phyloP scores from a whole-genome alignment of 2,113 vertebrate species.

The Chaetodon trifascialis region DNA sequence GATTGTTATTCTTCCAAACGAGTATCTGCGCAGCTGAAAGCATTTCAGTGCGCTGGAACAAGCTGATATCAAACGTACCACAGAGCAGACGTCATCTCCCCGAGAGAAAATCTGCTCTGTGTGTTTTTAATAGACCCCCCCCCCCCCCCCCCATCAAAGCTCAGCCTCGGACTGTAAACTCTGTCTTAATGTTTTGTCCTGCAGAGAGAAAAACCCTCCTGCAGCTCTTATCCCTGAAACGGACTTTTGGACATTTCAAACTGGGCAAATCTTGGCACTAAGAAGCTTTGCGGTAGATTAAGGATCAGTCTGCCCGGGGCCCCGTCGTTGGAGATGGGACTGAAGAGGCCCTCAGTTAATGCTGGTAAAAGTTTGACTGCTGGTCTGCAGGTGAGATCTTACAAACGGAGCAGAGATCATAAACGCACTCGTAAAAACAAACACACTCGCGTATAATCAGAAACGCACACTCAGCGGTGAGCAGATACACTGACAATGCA shows the following conservation, averaged over 20 bases:
- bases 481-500: background rate
- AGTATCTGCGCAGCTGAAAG: background rate
- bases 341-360: background rate
- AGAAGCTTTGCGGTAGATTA: constrained; percentile 40
- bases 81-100: background rate
- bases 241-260: constrained; percentile 30
- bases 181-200: background rate
- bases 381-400: background rate
- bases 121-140: background rate
- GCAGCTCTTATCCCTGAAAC: background rate
- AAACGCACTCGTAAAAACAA: background rate
- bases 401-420: background rate
- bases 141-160: background rate
- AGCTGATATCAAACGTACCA: background rate
- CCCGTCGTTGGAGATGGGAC: background rate
- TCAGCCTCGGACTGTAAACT: background rate
- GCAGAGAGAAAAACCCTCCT: background rate
- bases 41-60: background rate
- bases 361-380: background rate
- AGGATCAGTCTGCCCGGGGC: background rate
- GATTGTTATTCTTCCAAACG: background rate
- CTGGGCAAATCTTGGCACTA: background rate
- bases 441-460: background rate
- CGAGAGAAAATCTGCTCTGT: background rate
- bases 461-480: background rate